phyloP scores from a whole-genome alignment of 2,888 invertebrate species.

The Cancer borealis region DNA sequence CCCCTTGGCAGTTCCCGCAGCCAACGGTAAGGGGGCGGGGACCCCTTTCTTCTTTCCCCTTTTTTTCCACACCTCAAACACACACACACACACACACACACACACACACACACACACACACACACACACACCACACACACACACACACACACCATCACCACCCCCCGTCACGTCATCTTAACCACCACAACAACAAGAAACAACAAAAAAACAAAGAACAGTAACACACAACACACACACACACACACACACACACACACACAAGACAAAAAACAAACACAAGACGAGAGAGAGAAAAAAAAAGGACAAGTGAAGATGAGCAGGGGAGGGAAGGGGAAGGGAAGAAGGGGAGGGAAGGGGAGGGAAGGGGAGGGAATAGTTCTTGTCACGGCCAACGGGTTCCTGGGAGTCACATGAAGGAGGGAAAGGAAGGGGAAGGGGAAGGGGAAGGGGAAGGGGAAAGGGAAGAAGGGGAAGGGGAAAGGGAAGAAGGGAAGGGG shows the following conservation, averaged over 20 bases:
- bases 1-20: not conserved
- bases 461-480: not conserved
- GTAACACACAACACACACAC: conserved; percentile 27
- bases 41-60: no score
- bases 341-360: conserved; percentile 13
- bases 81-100: conserved; percentile 28
- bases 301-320: not conserved
- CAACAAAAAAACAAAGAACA: not conserved
- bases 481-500: not conserved
- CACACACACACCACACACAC: not conserved
- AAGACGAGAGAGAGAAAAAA: not conserved
- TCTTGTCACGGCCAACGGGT: conserved; percentile 46
- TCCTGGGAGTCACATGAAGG: not conserved
- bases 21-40: no score
- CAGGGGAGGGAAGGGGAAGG: not conserved
- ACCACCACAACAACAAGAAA: not conserved
- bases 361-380: not conserved
- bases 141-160: not conserved
- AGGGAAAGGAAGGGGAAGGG: not conserved
- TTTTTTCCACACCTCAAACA: not conserved
- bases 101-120: conserved; percentile 38
- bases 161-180: not conserved
- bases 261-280: not conserved
- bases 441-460: not conserved
- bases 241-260: conserved; percentile 40